Evolutionary conservation across 2,113 vertebrate species (phyloP).

Genomic region (Solea senegalensis): DNA sequence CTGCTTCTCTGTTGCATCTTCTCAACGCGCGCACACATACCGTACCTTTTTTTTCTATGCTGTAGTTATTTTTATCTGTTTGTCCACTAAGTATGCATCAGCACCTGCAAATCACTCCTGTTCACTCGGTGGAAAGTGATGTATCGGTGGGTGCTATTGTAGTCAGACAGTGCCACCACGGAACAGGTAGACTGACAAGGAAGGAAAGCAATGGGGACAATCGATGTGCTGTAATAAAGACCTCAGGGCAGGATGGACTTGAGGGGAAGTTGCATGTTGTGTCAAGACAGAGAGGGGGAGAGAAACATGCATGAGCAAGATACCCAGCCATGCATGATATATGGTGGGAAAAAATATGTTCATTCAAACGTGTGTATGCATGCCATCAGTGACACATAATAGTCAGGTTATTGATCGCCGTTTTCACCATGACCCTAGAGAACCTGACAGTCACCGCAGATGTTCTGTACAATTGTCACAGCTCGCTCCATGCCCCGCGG

Average conservation of each 20-base stretch:
- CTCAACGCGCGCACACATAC: conserved; percentile 11
- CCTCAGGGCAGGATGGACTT: conserved; percentile 33
- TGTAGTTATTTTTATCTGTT: conserved; percentile 21
- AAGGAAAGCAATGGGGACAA: conserved; percentile 38
- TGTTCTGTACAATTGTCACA: conserved; percentile 55
- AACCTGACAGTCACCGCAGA: conserved; percentile 37
- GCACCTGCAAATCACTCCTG: conserved; percentile 47
- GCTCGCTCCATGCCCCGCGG: conserved; percentile 26
- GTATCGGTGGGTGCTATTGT: conserved; percentile 36
- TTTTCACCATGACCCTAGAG: conserved; percentile 53
- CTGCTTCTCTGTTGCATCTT: conserved; percentile 32
- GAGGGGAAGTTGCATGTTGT: conserved; percentile 23
- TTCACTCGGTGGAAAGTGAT: conserved; percentile 48
- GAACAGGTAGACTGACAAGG: not conserved
- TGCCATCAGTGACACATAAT: conserved; percentile 21
- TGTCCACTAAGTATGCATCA: conserved; percentile 29
- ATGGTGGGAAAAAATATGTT: conserved; percentile 1
- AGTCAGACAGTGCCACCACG: conserved; percentile 24
- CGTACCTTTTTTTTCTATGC: not conserved
- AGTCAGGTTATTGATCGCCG: conserved; percentile 55
- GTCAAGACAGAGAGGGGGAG: not conserved
- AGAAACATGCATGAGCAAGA: not conserved
- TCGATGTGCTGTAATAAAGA: conserved; percentile 66
- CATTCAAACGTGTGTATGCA: not conserved
- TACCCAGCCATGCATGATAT: conserved; percentile 3